phyloP scores from a whole-genome alignment of 2,113 vertebrate species.

The Drymodes brunneopygia region DNA sequence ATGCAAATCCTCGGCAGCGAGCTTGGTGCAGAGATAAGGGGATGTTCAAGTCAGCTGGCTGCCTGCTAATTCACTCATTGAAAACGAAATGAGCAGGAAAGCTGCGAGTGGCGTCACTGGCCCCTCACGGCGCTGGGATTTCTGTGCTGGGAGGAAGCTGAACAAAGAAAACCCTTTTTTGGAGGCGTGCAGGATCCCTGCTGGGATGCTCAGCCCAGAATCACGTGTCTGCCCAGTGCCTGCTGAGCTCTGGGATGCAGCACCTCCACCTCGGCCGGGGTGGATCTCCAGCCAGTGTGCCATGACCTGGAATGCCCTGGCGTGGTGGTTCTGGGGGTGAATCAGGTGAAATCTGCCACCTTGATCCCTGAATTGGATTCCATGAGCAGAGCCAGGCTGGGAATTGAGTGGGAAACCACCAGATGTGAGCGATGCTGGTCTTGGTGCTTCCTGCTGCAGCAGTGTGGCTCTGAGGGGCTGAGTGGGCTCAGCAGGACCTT shows the following conservation, averaged over 20 bases:
- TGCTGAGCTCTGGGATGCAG: background rate
- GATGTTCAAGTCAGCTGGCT: constrained; percentile 65
- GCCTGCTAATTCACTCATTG: constrained; percentile 64
- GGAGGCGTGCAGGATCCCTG: background rate
- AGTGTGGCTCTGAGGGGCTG: background rate
- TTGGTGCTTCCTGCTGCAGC: background rate
- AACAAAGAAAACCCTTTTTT: background rate
- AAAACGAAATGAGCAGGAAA: constrained; percentile 37
- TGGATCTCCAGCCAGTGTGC: background rate
- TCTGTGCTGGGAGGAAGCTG: background rate
- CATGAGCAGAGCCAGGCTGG: background rate
- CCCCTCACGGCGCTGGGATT: background rate
- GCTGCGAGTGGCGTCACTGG: background rate
- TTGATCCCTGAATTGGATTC: rapidly evolving
- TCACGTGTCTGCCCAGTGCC: background rate
- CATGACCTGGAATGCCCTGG: background rate
- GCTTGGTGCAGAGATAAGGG: constrained; percentile 64
- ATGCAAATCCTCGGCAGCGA: constrained; percentile 64
- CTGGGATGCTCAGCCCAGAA: background rate
- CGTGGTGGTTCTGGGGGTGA: rapidly evolving
- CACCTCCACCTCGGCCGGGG: background rate
- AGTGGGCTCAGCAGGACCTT: background rate
- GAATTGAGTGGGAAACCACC: background rate
- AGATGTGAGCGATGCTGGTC: rapidly evolving
- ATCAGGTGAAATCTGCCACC: background rate